phyloP scores from a whole-genome alignment of 2,888 invertebrate genomes.

The Scrobipalpa costella region DNA sequence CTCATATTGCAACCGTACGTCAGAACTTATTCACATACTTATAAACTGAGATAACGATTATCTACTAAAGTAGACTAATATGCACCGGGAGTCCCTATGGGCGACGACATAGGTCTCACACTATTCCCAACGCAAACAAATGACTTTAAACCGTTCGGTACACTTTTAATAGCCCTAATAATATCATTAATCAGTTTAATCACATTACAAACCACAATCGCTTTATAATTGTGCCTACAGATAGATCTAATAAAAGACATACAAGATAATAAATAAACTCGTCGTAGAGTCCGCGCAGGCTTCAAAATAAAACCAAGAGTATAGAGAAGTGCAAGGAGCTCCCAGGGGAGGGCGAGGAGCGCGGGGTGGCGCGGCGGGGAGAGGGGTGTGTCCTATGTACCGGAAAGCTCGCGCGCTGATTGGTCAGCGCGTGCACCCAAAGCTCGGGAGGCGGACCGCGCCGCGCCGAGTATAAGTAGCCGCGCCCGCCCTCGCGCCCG shows the following conservation, averaged over 20 bases:
- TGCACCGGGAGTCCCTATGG: neutral
- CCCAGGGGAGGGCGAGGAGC: constrained; percentile 31
- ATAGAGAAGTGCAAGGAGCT: constrained; percentile 37
- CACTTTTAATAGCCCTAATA: constrained; percentile 32
- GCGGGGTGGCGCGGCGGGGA: constrained; percentile 39
- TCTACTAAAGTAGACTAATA: neutral
- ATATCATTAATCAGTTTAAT: constrained; percentile 44
- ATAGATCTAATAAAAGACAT: constrained; percentile 46
- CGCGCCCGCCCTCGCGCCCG: constrained; percentile 69
- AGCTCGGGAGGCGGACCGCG: constrained; percentile 58
- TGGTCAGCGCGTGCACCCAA: constrained; percentile 48
- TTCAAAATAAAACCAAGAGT: constrained; percentile 35
- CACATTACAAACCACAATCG: constrained; percentile 50
- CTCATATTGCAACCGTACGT: neutral
- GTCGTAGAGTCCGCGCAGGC: constrained; percentile 37
- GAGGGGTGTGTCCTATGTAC: constrained; percentile 64
- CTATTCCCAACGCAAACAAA: constrained; percentile 27
- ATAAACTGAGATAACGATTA: neutral
- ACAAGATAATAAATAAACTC: constrained; percentile 49
- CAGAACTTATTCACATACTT: neutral
- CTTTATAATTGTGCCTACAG: constrained; percentile 53
- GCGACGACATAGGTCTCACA: neutral
- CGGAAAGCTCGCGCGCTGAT: constrained; percentile 62
- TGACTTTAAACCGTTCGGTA: constrained; percentile 36
- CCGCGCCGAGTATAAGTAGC: constrained; percentile 57